phyloP scores from a whole-genome alignment of 2,888 invertebrate species.

The Thalpophila matura region DNA sequence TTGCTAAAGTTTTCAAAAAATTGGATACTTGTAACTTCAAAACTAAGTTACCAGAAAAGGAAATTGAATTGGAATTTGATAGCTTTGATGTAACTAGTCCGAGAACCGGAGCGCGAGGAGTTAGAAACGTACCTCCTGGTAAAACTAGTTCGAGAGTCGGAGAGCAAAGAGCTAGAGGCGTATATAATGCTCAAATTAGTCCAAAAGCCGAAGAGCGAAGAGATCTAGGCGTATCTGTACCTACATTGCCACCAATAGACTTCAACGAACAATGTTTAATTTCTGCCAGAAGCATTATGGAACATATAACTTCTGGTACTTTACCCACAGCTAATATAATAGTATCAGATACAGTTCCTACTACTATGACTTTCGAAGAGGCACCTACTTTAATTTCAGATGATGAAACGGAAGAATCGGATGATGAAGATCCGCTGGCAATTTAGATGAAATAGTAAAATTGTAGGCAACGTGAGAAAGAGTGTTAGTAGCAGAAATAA shows the following conservation, averaged over 20 bases:
- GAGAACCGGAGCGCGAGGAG: too few species aligned
- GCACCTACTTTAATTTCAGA: constrained; percentile 7
- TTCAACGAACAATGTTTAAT: not conserved
- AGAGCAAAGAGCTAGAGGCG: too few species aligned
- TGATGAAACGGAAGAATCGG: constrained; percentile 7
- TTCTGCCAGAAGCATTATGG: not conserved
- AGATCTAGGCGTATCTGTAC: not conserved
- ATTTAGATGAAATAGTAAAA: not conserved
- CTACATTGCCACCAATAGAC: not conserved
- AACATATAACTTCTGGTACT: not conserved
- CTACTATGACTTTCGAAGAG: too few species aligned
- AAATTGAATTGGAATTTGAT: not conserved
- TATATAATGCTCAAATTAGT: too few species aligned
- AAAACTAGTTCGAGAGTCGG: too few species aligned
- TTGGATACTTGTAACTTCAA: not conserved
- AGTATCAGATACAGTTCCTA: too few species aligned
- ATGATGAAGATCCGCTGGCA: constrained; percentile 27
- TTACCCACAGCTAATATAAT: too few species aligned
- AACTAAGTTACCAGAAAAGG: not conserved
- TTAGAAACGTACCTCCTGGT: too few species aligned
- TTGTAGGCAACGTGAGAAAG: not conserved
- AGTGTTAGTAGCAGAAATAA: too few species aligned
- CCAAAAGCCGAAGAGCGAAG: not conserved
- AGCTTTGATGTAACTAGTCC: not conserved
- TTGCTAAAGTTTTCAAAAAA: constrained; percentile 11